phyloP scores from a whole-genome alignment of 1,140 invertebrate genomes.

The Dendrolimus kikuchii region DNA sequence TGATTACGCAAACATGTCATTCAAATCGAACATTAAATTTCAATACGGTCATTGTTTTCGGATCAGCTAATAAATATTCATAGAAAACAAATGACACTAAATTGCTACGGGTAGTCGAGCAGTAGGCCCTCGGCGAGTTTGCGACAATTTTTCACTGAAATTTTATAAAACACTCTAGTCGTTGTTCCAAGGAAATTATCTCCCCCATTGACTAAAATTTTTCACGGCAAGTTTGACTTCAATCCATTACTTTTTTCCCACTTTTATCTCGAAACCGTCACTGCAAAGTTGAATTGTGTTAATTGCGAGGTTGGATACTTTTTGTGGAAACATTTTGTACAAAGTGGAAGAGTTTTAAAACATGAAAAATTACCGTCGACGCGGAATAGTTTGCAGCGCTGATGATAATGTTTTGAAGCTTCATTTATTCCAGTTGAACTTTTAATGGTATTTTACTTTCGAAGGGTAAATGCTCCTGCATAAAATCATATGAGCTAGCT shows the following conservation, averaged over 20 bases:
- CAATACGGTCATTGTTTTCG: conserved; percentile 49
- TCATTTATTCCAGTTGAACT: background rate
- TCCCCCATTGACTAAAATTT: conserved; percentile 68
- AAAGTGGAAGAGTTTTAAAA: conserved; percentile 28
- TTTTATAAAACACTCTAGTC: conserved; percentile 61
- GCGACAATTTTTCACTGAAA: conserved; percentile 64
- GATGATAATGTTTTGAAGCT: conserved; percentile 1
- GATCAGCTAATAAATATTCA: conserved; percentile 62
- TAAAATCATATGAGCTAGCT: too few relatives aligned
- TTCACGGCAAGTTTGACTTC: conserved; percentile 68
- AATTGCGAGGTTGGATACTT: conserved; percentile 55
- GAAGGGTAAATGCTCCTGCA: background rate
- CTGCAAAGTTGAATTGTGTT: conserved; percentile 54
- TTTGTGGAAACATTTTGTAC: conserved; percentile 38
- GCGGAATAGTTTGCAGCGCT: conserved; percentile 8
- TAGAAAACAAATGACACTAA: conserved; percentile 60
- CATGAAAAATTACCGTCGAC: conserved; percentile 24
- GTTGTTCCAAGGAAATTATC: conserved; percentile 59
- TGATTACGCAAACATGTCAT: conserved; percentile 22
- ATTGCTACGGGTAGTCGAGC: conserved; percentile 45
- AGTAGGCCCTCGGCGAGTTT: conserved; percentile 15
- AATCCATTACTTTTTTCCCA: conserved; percentile 63
- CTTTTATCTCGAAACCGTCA: conserved; percentile 58
- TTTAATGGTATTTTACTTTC: background rate
- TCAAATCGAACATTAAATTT: conserved; percentile 31